Percentiles rank a stretch among this genome's conserved stretches.
Evolutionary conservation across 2,113 vertebrate genomes (phyloP).

Genomic region (Ivindomyrus marchei): DNA sequence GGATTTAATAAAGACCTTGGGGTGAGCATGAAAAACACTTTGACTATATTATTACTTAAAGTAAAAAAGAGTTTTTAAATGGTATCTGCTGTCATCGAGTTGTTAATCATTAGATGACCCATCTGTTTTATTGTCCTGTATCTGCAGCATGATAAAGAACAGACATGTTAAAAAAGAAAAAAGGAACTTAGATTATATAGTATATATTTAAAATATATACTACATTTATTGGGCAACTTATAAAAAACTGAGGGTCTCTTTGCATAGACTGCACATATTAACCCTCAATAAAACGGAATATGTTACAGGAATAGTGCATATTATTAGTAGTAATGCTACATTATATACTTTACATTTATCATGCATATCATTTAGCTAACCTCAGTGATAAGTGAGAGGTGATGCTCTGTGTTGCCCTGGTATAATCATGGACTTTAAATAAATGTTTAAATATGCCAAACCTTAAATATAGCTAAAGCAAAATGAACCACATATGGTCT

Average conservation of each 20-base stretch:
- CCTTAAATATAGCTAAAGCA: conserved; percentile 65
- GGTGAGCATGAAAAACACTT: background rate
- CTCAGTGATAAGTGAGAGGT: background rate
- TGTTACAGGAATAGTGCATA: background rate
- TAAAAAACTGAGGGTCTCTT: background rate
- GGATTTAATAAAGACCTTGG: background rate
- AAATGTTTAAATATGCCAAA: conserved; percentile 52
- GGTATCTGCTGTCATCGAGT: background rate
- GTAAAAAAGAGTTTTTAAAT: background rate
- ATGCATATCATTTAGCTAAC: background rate
- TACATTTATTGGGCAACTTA: background rate
- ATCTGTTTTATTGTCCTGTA: background rate
- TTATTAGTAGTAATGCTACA: background rate
- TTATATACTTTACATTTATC: background rate
- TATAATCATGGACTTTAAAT: conserved; percentile 47
- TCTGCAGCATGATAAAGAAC: background rate
- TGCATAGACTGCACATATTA: background rate
- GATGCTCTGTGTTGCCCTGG: background rate
- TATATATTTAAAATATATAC: background rate
- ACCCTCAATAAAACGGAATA: background rate
- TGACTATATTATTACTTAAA: background rate
- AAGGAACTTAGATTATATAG: background rate
- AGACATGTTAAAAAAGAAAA: background rate
- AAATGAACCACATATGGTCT: conserved; percentile 48
- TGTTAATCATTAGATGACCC: conserved; percentile 2